Evolutionary conservation across 1,140 invertebrate species (phyloP).

Genomic region (Drosophila azteca): DNA sequence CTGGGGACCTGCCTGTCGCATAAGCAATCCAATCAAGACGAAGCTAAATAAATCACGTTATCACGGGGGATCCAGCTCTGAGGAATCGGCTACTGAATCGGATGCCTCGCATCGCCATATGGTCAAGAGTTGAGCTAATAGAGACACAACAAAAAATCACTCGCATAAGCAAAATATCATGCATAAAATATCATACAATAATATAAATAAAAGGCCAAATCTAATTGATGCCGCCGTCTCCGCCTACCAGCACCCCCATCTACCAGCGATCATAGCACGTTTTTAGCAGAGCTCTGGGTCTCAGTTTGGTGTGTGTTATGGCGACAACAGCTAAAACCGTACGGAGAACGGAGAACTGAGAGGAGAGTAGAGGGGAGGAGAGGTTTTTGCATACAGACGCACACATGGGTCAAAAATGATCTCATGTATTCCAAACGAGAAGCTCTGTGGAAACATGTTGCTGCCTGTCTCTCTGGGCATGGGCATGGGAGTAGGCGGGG

Average conservation of each 20-base stretch:
- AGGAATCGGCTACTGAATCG: slow-evolving; percentile 12
- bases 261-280: slow-evolving; percentile 60
- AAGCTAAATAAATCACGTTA: slow-evolving; percentile 41
- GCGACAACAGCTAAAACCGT: slow-evolving; percentile 35
- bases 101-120: slow-evolving; percentile 48
- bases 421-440: slow-evolving; percentile 64
- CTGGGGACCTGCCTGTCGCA: slow-evolving; percentile 25
- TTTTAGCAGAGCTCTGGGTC: slow-evolving; percentile 50
- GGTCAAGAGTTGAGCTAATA: slow-evolving; percentile 58
- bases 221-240: slow-evolving; percentile 67
- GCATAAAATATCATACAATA: slow-evolving; percentile 56
- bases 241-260: not conserved
- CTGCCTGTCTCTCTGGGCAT: slow-evolving; percentile 43
- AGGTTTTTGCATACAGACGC: slow-evolving; percentile 67
- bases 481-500: slow-evolving; percentile 55
- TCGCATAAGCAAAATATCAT: slow-evolving; percentile 60
- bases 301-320: slow-evolving; percentile 26
- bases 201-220: slow-evolving; percentile 73
- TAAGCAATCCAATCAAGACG: slow-evolving; percentile 43
- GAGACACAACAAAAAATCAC: slow-evolving; percentile 24
- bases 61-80: slow-evolving; percentile 21
- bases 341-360: slow-evolving; percentile 12
- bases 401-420: slow-evolving; percentile 65
- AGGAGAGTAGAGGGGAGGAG: slow-evolving; percentile 17
- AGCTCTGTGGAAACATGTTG: slow-evolving; percentile 56